Conservation (phyloP, 2,888 invertebrate genomes). For the Gymnoscelis rufifasciata region DNA sequence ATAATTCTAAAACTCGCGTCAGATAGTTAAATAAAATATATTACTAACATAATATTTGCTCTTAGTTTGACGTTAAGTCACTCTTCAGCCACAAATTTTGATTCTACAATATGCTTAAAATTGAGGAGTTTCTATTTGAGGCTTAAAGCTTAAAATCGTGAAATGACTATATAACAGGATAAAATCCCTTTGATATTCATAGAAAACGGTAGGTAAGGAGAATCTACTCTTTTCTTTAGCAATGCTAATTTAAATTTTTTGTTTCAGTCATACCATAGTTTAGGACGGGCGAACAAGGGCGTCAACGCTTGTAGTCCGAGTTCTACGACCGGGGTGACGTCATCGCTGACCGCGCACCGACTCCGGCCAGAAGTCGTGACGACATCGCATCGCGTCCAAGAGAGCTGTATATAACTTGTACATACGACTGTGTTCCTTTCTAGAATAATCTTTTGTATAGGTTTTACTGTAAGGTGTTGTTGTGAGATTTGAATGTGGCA, state of each 20-base stretch:
- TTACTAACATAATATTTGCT: too few relatives aligned
- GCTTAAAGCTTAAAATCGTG: too few relatives aligned
- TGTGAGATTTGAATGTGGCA: too few relatives aligned
- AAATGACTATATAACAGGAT: too few relatives aligned
- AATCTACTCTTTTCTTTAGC: not conserved
- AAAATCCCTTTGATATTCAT: too few relatives aligned
- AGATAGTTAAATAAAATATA: too few relatives aligned
- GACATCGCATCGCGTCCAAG: conserved; percentile 92
- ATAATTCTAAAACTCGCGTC: too few relatives aligned
- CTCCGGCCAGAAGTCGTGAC: conserved; percentile 91
- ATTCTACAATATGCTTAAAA: too few relatives aligned
- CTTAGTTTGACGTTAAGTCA: too few relatives aligned
- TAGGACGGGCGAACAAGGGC: conserved; percentile 84
- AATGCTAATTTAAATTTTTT: conserved; percentile 27
- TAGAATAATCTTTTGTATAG: conserved; percentile 43
- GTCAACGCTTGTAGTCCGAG: conserved; percentile 79
- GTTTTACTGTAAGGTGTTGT: conserved; percentile 37
- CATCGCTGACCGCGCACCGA: conserved; percentile 88
- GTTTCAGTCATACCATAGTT: conserved; percentile 88
- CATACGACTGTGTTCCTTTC: conserved; percentile 62
- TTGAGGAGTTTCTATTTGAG: too few relatives aligned
- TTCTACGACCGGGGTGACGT: conserved; percentile 80
- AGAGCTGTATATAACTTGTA: conserved; percentile 86
- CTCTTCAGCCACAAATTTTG: too few relatives aligned
- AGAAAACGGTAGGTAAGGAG: too few relatives aligned